Evolutionary conservation across 2,888 invertebrate genomes (phyloP).

Genomic region (Cecidostiba fungosa): DNA sequence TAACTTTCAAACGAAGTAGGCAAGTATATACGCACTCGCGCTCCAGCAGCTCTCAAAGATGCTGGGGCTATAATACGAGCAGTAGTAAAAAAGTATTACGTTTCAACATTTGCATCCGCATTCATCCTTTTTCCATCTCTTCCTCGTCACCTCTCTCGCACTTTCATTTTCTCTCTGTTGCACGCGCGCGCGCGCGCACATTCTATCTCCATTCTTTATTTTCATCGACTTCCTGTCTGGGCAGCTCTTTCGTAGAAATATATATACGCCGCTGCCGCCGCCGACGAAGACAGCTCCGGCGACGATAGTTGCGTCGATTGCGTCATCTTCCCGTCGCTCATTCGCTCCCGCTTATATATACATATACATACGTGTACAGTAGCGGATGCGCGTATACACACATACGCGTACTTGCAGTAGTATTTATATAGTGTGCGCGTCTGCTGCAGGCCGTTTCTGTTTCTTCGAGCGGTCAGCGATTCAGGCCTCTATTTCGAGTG

Average conservation of each 20-base stretch:
- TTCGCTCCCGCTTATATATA: not conserved
- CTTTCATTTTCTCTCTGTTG: not conserved
- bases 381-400: not conserved
- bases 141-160: conserved; percentile 5
- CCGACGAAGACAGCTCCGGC: not conserved
- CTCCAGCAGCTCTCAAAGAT: too few species aligned
- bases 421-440: too few species aligned
- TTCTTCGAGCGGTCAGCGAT: conserved; percentile 4
- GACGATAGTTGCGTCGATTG: conserved; percentile 17
- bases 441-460: not conserved
- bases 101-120: conserved; percentile 43
- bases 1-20: conserved; percentile 33
- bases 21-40: too few species aligned
- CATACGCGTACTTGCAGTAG: not conserved
- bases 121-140: conserved; percentile 32
- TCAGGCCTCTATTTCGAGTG: not conserved
- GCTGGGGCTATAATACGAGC: too few species aligned
- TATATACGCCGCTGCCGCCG: not conserved
- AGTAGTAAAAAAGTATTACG: conserved; percentile 13
- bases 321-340: conserved; percentile 30
- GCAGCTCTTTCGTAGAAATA: conserved; percentile 35
- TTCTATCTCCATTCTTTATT: conserved; percentile 40
- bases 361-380: not conserved
- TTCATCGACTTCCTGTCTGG: conserved; percentile 50
- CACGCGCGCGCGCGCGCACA: not conserved